Percentiles rank a stretch among this genome's conserved stretches.
Evolutionary conservation across 1,140 invertebrate species (phyloP).

Genomic region (Lycorma delicatula): DNA sequence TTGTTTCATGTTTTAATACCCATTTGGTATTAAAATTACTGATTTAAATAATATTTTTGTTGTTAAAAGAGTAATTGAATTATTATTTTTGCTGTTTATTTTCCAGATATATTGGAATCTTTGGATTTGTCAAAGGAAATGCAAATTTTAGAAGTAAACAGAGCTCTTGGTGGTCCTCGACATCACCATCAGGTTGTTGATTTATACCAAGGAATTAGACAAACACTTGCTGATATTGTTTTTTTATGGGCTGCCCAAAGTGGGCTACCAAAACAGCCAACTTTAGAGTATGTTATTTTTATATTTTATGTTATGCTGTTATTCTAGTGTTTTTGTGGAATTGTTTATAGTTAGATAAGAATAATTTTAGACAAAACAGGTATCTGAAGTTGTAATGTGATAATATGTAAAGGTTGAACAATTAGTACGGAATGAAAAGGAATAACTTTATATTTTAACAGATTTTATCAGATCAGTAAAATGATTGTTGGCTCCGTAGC

Average conservation of each 20-base stretch:
- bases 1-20: slow-evolving; percentile 4
- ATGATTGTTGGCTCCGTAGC: no score
- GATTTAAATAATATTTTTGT: background rate
- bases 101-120: slow-evolving; percentile 25
- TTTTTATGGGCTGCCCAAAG: slow-evolving; percentile 82
- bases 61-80: background rate
- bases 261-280: slow-evolving; percentile 54
- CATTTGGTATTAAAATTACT: background rate
- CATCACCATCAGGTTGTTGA: slow-evolving; percentile 74
- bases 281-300: slow-evolving; percentile 41
- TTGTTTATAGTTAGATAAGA: background rate
- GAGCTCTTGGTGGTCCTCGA: slow-evolving; percentile 75
- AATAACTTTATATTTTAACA: no score
- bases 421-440: no score
- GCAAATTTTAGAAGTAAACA: slow-evolving; percentile 71
- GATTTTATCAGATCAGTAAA: no score
- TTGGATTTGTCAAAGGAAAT: slow-evolving; percentile 55
- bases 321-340: slow-evolving; percentile 30
- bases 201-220: slow-evolving; percentile 67
- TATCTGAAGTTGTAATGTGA: slow-evolving; percentile 41
- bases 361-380: slow-evolving; percentile 33
- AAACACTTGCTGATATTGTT: slow-evolving; percentile 73
- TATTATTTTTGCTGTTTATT: no score
- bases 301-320: no score
- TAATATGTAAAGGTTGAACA: no score